Base-by-base conservation (phyloP, 2,888 invertebrate species). In the Tricholauxania praeusta region DNA sequence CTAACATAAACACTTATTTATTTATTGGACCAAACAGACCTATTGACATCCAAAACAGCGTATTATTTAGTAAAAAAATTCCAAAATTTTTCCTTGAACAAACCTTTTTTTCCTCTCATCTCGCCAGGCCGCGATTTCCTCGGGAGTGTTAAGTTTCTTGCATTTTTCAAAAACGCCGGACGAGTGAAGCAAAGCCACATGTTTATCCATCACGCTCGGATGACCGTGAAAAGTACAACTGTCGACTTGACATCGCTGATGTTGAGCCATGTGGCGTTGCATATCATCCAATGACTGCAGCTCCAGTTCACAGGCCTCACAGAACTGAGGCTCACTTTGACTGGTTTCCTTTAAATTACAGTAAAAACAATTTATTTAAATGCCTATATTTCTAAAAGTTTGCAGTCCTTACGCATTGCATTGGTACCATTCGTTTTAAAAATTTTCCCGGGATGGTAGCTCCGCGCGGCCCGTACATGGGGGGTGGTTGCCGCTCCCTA, bases 81-180 rank as follows among this genome's bases (percentile, higher is more conserved):
- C 19, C 10, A 39, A 28, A 14, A 5, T 39, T 7, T 39, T 52
- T 60, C 3, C 49, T 39, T n/a, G n/a, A n/a, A n/a, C n/a, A n/a
- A 17, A 83, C 80, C 91, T 92, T 87, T 89, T 93, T 84, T 92
- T 93, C 65, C 98, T 89, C 81, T 97, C 96, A 67, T 90, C 91
- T 77, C 92, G 90, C 96, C 97, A 98, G 84, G 93, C 94, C 49
- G 91, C 88, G 73, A 96, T 92, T 78, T 96, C 96, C 84, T 96
- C 95, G 0, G 93, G 92, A 7, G 93, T 92, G 75, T 92, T 91
- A 8, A 93, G 82, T 78, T 92, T 92, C 78, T 92, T 91, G 75
- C 97, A 93, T 86, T 92, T 92, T 69, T 93, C 91, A 81, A 93
- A 97, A 19, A 96, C 86, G 0, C 96, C 96, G n/a, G 93, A 91